Evolutionary conservation across 2,888 invertebrate genomes (phyloP), one percentile per base, ranked within the genome.

Genomic region (Morinoia aosen): DNA sequence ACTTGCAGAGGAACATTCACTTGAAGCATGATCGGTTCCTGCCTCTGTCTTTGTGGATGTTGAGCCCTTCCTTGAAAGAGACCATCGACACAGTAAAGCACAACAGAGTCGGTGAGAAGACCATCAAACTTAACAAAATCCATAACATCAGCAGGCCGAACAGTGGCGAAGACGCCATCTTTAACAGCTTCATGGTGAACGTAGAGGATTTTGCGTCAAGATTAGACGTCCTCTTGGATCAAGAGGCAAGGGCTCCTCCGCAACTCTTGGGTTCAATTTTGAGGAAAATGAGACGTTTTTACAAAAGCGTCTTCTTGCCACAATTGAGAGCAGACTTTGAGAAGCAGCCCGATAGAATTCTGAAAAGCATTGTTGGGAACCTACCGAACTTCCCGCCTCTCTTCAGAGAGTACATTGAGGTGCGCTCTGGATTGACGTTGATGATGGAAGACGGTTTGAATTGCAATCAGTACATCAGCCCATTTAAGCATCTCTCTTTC

Each of bases 371-470:
- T 40, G 39, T 91, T 16, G 95, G 95, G 57, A 95, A 95, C 88
- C 19, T 96, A 40, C 95, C 95, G 4, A 95, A 95, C 11, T 40
- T 95, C 64, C 95, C 64, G 33, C 48, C 58, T 48, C 64, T 96
- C 39, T 96, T 96, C 91, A 88, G n/a, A 0, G 96, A 96, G n/a
- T 96, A 95, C 58, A 95, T 96, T 93, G 96, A 96, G 48, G 76
- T 95, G 14, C 95, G 96, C 11, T 91, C 95, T n/a, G 61, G 95
- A n/a, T 58, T 95, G 25, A 95, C 95, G 19, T 58, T 95, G 10
- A 40, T 94, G 39, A 61, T 95, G 90, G 95, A 96, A 48, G 48
- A 58, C 12, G 58, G 39, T 8, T 25, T 76, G 11, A 64, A 88
- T 25, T 90, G 95, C n/a, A 94, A 61, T 10, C 91, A 91, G 8